Evolutionary conservation across 2,113 vertebrate species (phyloP).

Genomic region (Notothenia coriiceps): DNA sequence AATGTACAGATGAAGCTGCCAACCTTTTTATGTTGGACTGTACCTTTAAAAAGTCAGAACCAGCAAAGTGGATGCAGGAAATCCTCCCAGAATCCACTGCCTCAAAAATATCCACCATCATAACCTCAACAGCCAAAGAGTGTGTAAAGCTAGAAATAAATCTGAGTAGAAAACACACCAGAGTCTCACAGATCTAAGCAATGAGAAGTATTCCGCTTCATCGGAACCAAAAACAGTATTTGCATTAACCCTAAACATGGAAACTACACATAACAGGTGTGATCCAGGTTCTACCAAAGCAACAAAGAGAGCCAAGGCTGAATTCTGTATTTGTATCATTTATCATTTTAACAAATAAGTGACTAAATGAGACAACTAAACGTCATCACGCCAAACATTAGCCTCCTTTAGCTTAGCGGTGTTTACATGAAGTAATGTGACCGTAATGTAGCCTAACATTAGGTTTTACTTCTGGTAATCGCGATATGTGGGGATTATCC

Average conservation of each 20-base stretch:
- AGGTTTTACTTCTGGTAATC: too few relatives aligned
- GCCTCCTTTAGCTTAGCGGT: too few relatives aligned
- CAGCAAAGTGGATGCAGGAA: background rate
- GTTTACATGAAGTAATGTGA: too few relatives aligned
- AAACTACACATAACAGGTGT: fast-evolving
- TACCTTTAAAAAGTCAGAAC: background rate
- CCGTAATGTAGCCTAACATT: too few relatives aligned
- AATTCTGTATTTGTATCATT: background rate
- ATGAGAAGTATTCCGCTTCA: background rate
- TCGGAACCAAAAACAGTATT: background rate
- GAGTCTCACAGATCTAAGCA: slow-evolving; percentile 5
- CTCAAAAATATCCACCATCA: background rate
- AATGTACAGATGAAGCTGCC: too few relatives aligned
- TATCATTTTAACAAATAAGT: too few relatives aligned
- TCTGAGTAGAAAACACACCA: background rate
- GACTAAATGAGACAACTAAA: too few relatives aligned
- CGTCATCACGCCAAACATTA: too few relatives aligned
- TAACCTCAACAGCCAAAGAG: background rate
- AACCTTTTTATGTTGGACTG: background rate
- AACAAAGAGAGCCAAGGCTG: slow-evolving; percentile 4
- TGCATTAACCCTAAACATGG: background rate
- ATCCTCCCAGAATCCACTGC: slow-evolving; percentile 1
- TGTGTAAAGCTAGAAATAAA: background rate
- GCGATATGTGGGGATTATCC: too few relatives aligned
- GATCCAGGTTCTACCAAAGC: slow-evolving; percentile 23